Base-by-base conservation (phyloP, 2,797 vertebrate species). In the Chelmon rostratus region DNA sequence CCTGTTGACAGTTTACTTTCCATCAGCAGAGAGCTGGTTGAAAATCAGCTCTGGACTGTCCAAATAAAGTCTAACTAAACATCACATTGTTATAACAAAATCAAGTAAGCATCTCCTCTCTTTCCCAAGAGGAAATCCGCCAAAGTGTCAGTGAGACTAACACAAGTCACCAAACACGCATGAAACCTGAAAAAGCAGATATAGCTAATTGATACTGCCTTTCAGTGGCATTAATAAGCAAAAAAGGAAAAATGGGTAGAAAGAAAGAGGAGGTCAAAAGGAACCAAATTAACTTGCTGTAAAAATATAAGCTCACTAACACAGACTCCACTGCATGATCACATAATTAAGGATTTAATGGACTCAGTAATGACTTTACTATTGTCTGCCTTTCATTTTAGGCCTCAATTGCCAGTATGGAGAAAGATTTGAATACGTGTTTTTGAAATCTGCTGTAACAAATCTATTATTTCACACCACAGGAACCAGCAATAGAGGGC, bases 291-390 rank as follows among this genome's bases (percentile, higher is more conserved):
- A 79, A 90, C 31, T 71, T 59, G 37, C 2, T n/a, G 66, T 37
- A 61, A 79, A 81, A 84, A 69, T 37, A 54, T 0, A 40, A 81
- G 80, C 28, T 68, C 44, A 44, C 19, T 66, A 91, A 89, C 54
- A 18, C 61, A 68, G 85, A 83, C 68, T 35, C 56, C 50, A 77
- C 74, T 46, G 71, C 28, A 72, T 78, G 73, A 77, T 81, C 38
- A 38, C 80, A 79, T 91, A 88, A 93, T 94, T 92, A 93, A 80
- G 66, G 71, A 86, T 82, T 86, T 93, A 94, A 95, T 93, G 90
- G 91, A 83, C 86, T 86, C 72, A 25, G 53, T 93, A 91, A 93
- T 92, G 86, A 91, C 79, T 72, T 61, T 42, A 65, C 65, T 56
- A 71, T 76, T 81, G 79, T 81, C 59, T 8, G 31, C 63, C 77